Conservation (phyloP, 1,140 invertebrate genomes). For the Bombus superbus region DNA sequence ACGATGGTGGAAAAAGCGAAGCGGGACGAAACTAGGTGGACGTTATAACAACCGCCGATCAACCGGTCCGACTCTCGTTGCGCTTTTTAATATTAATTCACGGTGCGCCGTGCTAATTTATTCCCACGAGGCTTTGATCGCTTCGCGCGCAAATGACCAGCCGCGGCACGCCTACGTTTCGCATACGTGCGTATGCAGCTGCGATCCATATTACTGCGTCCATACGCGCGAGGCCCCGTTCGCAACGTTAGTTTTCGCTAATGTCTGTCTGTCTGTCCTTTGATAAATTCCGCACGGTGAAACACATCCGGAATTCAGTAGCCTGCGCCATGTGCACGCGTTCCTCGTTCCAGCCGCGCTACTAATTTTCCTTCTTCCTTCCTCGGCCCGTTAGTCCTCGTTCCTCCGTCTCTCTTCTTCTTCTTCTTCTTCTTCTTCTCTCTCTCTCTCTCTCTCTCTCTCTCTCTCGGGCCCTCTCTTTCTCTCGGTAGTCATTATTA, state of each 20-base stretch:
- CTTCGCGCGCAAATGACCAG: neutral
- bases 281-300: slow-evolving; percentile 52
- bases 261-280: slow-evolving; percentile 55
- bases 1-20: neutral
- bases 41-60: slow-evolving; percentile 1
- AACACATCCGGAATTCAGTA: slow-evolving; percentile 23
- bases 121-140: slow-evolving; percentile 51
- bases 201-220: neutral
- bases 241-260: slow-evolving; percentile 50
- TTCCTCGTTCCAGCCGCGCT: neutral
- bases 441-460: too few species aligned
- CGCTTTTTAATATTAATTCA: slow-evolving; percentile 30
- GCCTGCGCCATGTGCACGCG: neutral
- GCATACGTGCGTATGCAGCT: slow-evolving; percentile 28
- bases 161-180: slow-evolving; percentile 26
- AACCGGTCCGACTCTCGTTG: neutral
- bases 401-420: neutral
- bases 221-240: neutral
- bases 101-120: slow-evolving; percentile 11
- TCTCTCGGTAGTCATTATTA: slow-evolving; percentile 6
- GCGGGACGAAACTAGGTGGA: too few species aligned
- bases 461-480: too few species aligned
- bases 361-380: neutral
- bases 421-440: too few species aligned
- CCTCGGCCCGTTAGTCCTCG: neutral